These are phyloP conservation scores for Lasioglossum pauxillum DNA, from an alignment of 2,888 invertebrate genomes.

Conservation along the genomic window DNA sequence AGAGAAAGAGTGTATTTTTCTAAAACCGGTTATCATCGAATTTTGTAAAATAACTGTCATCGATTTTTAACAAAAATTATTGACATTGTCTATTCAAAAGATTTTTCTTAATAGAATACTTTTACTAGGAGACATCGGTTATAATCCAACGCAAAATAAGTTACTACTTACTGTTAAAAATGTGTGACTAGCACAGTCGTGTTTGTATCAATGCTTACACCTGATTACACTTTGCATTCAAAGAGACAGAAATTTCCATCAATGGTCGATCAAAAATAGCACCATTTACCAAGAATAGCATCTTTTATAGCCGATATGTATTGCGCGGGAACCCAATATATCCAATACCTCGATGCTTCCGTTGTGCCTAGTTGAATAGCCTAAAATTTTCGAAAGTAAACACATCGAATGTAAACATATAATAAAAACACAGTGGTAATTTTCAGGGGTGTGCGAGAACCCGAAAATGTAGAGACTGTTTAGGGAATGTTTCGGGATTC, in stretches of 20 bases:
- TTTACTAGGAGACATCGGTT: conserved; percentile 65
- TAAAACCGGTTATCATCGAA: conserved; percentile 12
- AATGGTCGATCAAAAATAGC: conserved; percentile 87
- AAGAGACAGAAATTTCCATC: conserved; percentile 67
- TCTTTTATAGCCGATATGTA: conserved; percentile 96
- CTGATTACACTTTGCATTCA: conserved; percentile 76
- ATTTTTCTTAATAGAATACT: conserved; percentile 52
- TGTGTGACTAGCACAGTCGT: conserved; percentile 82
- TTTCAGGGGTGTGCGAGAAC: no score
- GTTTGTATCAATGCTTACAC: conserved; percentile 78
- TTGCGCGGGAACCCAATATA: conserved; percentile 97
- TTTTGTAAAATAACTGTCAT: conserved; percentile 27
- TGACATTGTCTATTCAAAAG: conserved; percentile 50
- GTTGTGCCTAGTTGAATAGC: conserved; percentile 96
- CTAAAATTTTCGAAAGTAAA: conserved; percentile 83
- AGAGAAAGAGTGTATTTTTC: conserved; percentile 11
- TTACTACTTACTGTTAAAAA: conserved; percentile 80
- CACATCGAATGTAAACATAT: not conserved
- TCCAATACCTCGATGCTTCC: conserved; percentile 96
- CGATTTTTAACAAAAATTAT: conserved; percentile 49
- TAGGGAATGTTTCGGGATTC: no score
- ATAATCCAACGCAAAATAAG: conserved; percentile 75
- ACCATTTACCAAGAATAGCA: conserved; percentile 95
- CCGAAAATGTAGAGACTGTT: no score
- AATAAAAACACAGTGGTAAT: not conserved